Percentiles rank a stretch among this genome's conserved stretches.
Conservation (phyloP, 2,797 vertebrate species). For the Eupleurogrammus muticus region DNA sequence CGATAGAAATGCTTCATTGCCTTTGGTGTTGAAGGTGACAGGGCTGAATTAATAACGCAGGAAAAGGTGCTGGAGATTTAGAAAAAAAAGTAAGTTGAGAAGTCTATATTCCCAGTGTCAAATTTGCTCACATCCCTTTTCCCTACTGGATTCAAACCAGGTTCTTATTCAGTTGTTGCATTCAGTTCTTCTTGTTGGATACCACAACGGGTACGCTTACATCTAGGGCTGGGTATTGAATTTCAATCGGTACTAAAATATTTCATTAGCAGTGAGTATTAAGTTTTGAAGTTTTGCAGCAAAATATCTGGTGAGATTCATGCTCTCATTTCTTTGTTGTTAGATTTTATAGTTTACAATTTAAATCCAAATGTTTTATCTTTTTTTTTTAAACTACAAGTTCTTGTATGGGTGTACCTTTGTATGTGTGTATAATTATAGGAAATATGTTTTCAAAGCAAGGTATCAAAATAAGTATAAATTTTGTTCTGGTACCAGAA, state of each 20-base stretch:
- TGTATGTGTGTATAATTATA: not conserved
- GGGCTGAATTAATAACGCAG: not conserved
- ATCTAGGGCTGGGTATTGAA: slow-evolving; percentile 10
- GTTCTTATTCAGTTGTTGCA: not conserved
- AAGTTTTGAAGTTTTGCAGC: not conserved
- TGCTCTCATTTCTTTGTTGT: not conserved
- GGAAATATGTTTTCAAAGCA: slow-evolving; percentile 16
- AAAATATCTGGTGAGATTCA: not conserved
- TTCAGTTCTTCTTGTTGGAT: slow-evolving; percentile 1
- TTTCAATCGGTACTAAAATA: slow-evolving; percentile 2
- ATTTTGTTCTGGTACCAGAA: not conserved
- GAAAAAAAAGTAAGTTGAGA: not conserved
- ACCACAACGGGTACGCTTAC: slow-evolving; percentile 8
- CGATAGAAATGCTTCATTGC: not conserved
- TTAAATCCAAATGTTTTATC: not conserved
- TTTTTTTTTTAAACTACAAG: slow-evolving; percentile 16
- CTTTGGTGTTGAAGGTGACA: not conserved
- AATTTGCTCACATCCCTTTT: not conserved
- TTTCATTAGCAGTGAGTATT: not conserved
- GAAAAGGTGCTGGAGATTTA: slow-evolving; percentile 5
- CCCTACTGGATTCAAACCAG: slow-evolving; percentile 11
- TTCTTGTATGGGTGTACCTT: not conserved
- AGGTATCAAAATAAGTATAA: not conserved
- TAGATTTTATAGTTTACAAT: slow-evolving; percentile 8
- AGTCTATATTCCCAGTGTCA: not conserved